These are phyloP conservation scores for Dusona sp. DNA, from an alignment of 2,888 invertebrate species.

Conservation along the genomic window DNA sequence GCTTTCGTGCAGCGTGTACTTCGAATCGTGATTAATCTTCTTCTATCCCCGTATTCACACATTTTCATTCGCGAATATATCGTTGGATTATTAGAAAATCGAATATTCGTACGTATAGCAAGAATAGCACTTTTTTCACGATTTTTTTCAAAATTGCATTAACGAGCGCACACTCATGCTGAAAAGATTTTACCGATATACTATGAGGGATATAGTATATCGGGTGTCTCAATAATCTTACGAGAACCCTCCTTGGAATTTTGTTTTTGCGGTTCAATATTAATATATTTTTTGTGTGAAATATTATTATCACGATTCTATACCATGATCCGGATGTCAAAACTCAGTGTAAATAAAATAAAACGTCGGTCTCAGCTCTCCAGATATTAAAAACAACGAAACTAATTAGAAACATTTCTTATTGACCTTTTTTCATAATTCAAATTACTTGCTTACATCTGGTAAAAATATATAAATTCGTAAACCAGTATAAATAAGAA, in stretches of 20 bases:
- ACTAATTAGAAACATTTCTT: neutral
- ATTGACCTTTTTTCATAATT: neutral
- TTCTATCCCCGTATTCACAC: conserved; percentile 5
- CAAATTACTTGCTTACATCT: neutral
- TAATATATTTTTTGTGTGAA: neutral
- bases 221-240: neutral
- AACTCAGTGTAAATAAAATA: neutral
- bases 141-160: conserved; percentile 35
- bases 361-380: neutral
- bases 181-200: neutral
- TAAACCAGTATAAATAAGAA: neutral
- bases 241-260: neutral
- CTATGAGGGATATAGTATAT: neutral
- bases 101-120: neutral
- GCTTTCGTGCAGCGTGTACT: conserved; percentile 8
- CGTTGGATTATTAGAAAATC: conserved; percentile 5
- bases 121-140: neutral
- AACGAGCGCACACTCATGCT: conserved; percentile 30
- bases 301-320: neutral
- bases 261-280: neutral
- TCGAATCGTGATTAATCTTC: neutral
- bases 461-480: neutral
- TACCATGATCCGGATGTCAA: neutral
- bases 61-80: conserved; percentile 21
- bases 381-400: neutral